A percentile compares a stretch with the other conserved stretches of the same genome.
Conservation (phyloP, 2,797 vertebrate species). For the Falco concolor region DNA sequence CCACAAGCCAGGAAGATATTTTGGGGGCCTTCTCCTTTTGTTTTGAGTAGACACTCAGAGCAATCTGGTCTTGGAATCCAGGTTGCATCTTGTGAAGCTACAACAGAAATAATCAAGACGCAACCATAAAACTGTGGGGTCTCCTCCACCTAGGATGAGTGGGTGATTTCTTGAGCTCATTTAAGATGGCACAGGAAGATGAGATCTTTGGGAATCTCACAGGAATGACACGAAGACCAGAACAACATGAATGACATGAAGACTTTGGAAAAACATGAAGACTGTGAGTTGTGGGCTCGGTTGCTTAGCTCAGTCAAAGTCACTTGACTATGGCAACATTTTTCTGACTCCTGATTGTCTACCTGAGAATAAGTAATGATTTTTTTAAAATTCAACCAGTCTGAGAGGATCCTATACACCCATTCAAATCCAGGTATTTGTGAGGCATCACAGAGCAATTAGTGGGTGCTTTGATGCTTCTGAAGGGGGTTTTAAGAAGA, state of each 20-base stretch:
- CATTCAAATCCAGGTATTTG: not conserved
- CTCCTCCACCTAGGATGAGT: not conserved
- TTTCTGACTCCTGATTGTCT: not conserved
- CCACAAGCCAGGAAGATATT: not conserved
- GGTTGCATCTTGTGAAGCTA: not conserved
- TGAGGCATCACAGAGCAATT: not conserved
- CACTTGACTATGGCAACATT: not conserved
- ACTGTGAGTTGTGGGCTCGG: accelerated
- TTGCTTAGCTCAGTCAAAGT: not conserved
- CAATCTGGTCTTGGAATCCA: not conserved
- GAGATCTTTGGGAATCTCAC: not conserved
- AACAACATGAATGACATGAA: not conserved
- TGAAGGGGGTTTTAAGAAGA: not conserved
- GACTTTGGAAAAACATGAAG: not conserved
- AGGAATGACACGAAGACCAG: accelerated
- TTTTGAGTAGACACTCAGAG: not conserved
- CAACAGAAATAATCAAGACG: not conserved
- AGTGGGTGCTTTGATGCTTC: not conserved
- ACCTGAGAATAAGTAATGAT: not conserved
- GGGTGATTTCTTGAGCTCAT: not conserved
- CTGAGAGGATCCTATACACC: not conserved
- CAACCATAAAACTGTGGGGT: not conserved
- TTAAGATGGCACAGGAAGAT: not conserved
- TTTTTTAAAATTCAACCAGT: not conserved
- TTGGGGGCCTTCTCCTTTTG: not conserved